Evolutionary conservation across 2,113 vertebrate species (phyloP).

Genomic region (Tor tambroides): DNA sequence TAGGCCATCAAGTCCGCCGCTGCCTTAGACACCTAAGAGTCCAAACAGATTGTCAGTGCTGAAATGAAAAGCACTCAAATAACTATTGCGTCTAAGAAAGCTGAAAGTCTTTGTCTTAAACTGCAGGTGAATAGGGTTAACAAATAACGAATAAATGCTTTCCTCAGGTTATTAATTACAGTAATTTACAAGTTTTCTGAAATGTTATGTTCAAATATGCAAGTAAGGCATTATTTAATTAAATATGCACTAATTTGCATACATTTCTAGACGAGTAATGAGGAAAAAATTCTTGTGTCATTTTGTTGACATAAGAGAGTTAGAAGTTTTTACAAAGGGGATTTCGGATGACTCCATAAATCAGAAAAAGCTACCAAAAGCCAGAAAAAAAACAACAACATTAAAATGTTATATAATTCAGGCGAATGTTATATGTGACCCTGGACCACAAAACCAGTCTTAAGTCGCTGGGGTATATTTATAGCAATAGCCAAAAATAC

Average conservation of each 20-base stretch:
- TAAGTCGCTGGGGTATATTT: too few relatives aligned
- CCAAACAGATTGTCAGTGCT: slow-evolving; percentile 1
- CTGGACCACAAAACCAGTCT: too few relatives aligned
- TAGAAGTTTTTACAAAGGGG: neutral
- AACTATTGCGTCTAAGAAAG: too few relatives aligned
- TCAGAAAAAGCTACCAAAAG: neutral
- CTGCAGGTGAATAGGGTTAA: neutral
- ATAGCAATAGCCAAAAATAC: too few relatives aligned
- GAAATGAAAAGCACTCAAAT: neutral
- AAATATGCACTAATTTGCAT: too few relatives aligned
- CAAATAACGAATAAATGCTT: neutral
- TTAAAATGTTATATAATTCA: neutral
- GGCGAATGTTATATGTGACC: neutral
- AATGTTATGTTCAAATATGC: neutral
- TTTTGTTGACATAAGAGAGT: too few relatives aligned
- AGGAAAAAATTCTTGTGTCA: too few relatives aligned
- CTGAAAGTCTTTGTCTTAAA: too few relatives aligned
- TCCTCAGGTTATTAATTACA: neutral
- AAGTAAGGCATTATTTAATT: too few relatives aligned
- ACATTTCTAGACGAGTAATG: too few relatives aligned
- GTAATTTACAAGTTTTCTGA: neutral
- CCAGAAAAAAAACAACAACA: too few relatives aligned
- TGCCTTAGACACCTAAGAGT: slow-evolving; percentile 89
- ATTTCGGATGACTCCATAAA: neutral
- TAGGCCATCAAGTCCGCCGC: slow-evolving; percentile 91